Evolutionary conservation across 2,888 invertebrate genomes (phyloP).

Genomic region (Cryptocephalus moraei): DNA sequence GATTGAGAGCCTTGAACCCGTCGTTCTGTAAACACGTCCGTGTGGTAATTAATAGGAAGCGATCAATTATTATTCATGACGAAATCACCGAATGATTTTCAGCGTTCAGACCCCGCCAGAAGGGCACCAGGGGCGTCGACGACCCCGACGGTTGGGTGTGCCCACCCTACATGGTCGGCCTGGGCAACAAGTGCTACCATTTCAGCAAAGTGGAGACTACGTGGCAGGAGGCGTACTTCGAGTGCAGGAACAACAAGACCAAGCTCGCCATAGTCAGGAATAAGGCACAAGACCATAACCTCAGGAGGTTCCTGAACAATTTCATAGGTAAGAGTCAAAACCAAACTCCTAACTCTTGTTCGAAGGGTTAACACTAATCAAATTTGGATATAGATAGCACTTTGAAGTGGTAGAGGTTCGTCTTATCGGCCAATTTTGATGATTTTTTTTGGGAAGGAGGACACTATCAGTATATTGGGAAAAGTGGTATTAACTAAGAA

Average conservation of each 20-base stretch:
- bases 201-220: conserved; percentile 24
- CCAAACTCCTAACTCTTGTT: no score
- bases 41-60: no score
- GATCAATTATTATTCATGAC: no score
- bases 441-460: no score
- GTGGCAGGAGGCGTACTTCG: conserved; percentile 28
- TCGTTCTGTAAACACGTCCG: no score
- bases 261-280: conserved; percentile 23
- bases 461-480: no score
- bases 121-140: conserved; percentile 7
- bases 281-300: conserved; percentile 22
- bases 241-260: conserved; percentile 22
- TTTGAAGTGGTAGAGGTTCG: no score
- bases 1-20: no score
- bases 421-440: no score
- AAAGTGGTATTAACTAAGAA: no score
- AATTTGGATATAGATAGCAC: no score
- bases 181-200: conserved; percentile 28
- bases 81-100: conserved; percentile 1
- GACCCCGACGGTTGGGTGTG: conserved; percentile 19
- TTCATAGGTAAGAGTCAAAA: conserved; percentile 22
- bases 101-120: conserved; percentile 13
- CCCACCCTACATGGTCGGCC: conserved; percentile 23
- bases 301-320: conserved; percentile 24
- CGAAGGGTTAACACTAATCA: no score